These are phyloP conservation scores for Saccostrea cuccullata DNA, from an alignment of 1,140 invertebrate species.

Conservation along the genomic window DNA sequence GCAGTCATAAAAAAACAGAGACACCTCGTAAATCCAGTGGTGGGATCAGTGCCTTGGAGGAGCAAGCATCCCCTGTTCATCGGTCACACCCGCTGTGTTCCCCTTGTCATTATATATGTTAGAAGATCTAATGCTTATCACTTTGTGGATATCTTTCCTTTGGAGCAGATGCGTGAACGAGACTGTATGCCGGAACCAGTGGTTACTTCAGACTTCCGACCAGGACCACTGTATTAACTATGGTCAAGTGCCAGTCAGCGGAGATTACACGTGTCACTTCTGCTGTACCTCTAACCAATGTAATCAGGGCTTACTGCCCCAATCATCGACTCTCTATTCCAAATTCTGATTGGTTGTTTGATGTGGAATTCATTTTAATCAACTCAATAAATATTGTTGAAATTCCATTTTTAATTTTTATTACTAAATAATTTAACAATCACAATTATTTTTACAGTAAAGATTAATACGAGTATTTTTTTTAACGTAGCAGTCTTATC, in stretches of 20 bases:
- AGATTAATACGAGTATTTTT: no score
- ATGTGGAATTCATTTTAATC: background rate
- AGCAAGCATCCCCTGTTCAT: no score
- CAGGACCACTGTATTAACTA: background rate
- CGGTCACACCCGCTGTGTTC: no score
- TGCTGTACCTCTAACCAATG: background rate
- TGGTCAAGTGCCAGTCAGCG: background rate
- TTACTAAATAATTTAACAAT: no score
- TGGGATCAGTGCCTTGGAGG: no score
- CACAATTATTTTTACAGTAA: no score
- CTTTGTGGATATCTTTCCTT: background rate
- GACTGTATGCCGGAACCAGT: slow-evolving; percentile 7
- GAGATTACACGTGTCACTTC: background rate
- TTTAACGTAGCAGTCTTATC: no score
- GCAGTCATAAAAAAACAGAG: no score
- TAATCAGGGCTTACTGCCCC: background rate
- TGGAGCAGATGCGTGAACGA: background rate
- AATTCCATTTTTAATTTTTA: background rate
- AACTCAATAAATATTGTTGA: background rate
- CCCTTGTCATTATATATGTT: no score
- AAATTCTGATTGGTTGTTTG: background rate
- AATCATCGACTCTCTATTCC: background rate
- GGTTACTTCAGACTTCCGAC: background rate
- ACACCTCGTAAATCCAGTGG: no score
- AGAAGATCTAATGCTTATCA: no score